Evolutionary conservation across 2,113 vertebrate species (phyloP), one percentile per base, ranked within the genome.

Genomic region (Neopipo cinnamomea): DNA sequence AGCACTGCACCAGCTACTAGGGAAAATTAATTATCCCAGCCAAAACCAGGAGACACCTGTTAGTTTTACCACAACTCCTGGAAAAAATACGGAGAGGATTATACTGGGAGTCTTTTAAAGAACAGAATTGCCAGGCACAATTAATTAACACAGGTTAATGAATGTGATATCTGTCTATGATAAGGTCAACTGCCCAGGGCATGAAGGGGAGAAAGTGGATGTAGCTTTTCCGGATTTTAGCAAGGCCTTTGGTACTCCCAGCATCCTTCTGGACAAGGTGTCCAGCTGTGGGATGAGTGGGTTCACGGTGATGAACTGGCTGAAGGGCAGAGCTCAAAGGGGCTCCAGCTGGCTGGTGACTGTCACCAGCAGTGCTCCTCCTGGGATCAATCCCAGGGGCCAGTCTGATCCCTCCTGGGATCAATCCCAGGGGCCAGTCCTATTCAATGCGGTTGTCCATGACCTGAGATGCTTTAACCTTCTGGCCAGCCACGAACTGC

Each of bases 241-340:
- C 1, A 56, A 12, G 8, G 35, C 1, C 62, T 62, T 49, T 42
- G 39, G 20, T 15, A 61, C 3, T 68, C 19, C 6, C 24, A 68
- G 39, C 46, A 46, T 5, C 46, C 8, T 53, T 53, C 24, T 68
- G 53, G 53, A 4, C 3, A n/a, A 67, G 33, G 0, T 46, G 33
- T 61, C 61, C n/a, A 53, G 9, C 15, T 14, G n/a, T 35, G 31
- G 35, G 30, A 49, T 14, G 63, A 49, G 25, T 14, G 53, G 44
- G 21, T 22, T 50, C 50, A 50, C 0, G 0, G 68, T 7, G 41
- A 70, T 3, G 2, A 70, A 49, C 6, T 6, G 13, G n/a, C 6
- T 42, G 14, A 50, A 83, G 22, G 4, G 30, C 5, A 82, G 66
- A 20, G 61, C 28, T 25, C 50, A 6, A 15, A 46, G 27, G 27